Conservation (phyloP, 92 coral and sea anemone genomes). For the Zoanthus solanderi region DNA sequence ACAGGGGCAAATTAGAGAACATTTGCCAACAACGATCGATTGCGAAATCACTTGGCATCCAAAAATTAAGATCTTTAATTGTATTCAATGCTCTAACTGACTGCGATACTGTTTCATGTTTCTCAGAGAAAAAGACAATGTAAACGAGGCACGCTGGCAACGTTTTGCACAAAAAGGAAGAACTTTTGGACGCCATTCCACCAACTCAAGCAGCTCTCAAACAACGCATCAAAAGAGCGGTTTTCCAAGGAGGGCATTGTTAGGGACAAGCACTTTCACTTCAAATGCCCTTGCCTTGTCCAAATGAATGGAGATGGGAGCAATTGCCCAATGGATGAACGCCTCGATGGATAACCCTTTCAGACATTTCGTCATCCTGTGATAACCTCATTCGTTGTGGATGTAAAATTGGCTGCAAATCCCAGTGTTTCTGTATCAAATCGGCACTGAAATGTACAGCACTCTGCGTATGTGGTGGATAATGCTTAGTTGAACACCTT, state of each 20-base stretch:
- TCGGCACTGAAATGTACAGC: too few relatives aligned
- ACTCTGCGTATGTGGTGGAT: too few relatives aligned
- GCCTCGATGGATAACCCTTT: too few relatives aligned
- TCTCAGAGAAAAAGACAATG: background rate
- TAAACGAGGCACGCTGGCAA: background rate
- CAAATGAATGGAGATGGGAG: too few relatives aligned
- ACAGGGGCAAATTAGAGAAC: background rate
- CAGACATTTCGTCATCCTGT: too few relatives aligned
- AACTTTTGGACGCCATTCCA: background rate
- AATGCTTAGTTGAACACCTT: too few relatives aligned
- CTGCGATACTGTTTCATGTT: slow-evolving; percentile 22
- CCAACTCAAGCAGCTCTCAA: background rate
- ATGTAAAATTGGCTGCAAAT: too few relatives aligned
- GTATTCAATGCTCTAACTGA: background rate
- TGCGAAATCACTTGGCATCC: background rate
- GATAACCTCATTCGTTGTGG: too few relatives aligned
- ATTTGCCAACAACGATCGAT: background rate
- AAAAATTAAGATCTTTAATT: slow-evolving; percentile 1
- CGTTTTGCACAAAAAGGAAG: background rate
- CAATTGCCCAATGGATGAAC: too few relatives aligned
- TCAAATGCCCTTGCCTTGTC: too few relatives aligned
- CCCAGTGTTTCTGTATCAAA: too few relatives aligned
- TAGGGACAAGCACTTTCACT: too few relatives aligned
- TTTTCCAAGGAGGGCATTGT: slow-evolving; percentile 11
- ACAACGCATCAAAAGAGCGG: slow-evolving; percentile 1